phyloP scores from a whole-genome alignment of 2,888 invertebrate species.

The Neoscelio sp. region DNA sequence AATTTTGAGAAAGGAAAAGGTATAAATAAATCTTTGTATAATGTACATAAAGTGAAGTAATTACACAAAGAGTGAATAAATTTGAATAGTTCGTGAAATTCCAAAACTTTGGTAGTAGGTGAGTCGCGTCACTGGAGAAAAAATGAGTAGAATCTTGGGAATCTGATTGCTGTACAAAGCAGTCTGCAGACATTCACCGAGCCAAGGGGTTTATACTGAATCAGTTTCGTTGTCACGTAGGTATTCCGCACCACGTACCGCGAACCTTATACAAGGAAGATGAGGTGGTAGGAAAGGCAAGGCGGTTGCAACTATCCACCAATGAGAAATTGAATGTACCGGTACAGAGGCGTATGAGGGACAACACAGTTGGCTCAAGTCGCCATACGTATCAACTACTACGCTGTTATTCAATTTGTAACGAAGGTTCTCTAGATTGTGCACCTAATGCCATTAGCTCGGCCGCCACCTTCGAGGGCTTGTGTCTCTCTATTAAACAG shows the following conservation, averaged over 20 bases:
- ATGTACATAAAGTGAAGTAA: not conserved
- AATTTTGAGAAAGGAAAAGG: too few species aligned
- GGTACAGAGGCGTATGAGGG: conserved; percentile 52
- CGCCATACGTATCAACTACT: conserved; percentile 77
- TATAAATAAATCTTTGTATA: not conserved
- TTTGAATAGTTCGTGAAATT: conserved; percentile 24
- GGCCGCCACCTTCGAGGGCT: conserved; percentile 48
- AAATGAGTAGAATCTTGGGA: conserved; percentile 69
- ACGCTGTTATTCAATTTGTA: conserved; percentile 79
- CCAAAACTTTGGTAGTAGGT: conserved; percentile 30
- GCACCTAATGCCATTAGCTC: conserved; percentile 78
- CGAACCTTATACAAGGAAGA: conserved; percentile 60
- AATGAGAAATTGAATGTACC: conserved; percentile 54
- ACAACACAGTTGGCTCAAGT: conserved; percentile 70
- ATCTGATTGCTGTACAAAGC: conserved; percentile 70
- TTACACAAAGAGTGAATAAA: conserved; percentile 21
- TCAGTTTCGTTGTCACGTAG: conserved; percentile 75
- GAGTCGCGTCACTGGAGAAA: conserved; percentile 43
- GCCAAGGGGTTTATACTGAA: conserved; percentile 69
- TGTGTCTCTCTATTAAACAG: conserved; percentile 51
- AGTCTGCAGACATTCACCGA: conserved; percentile 62
- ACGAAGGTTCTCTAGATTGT: conserved; percentile 79
- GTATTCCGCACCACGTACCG: conserved; percentile 70
- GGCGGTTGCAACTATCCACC: conserved; percentile 40
- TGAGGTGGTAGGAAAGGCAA: conserved; percentile 57